Evolutionary conservation across 2,888 invertebrate species (phyloP), one percentile per base, ranked within the genome.

Genomic region (Xestia sexstrigata): DNA sequence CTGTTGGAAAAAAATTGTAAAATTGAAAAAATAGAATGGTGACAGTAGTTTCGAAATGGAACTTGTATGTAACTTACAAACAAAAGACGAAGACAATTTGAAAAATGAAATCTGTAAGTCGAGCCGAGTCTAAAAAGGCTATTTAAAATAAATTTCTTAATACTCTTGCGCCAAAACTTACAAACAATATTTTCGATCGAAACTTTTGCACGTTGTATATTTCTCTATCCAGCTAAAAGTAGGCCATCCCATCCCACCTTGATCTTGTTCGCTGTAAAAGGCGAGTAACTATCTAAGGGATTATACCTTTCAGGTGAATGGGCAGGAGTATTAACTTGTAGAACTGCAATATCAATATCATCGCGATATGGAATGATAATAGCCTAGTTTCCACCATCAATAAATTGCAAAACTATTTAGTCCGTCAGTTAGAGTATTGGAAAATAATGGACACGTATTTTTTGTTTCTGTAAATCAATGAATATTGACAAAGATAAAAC

Each of bases 241-340:
- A 76, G 67, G 79, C 45, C 66, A 76, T 17, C 67, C 15, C 52
- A 49, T 62, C 26, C 58, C 76, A 39, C n/a, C 7, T 30, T 26
- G n/a, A 76, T 60, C 39, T 4, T 65, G 35, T 20, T n/a, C 58
- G 23, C 81, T 81, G 76, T 66, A 66, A 80, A 81, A 81, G 69
- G 58, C 52, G 49, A 70, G 81, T 81, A 66, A 70, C 76, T 69
- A 81, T 58, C 81, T 52, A 70, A 80, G 39, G 76, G 69, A 70
- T 79, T 79, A 80, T 66, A 60, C 76, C 76, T 81, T 70, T 81
- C 65, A 66, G 65, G 8, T 52, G 60, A 70, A 76, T 66, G 23
- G 39, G 49, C 49, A 55, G 23, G 69, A 70, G 76, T 75, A 70
- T 70, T 66, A 39, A 76, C 52, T 80, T 39, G 69, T 45, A 68